phyloP scores from a whole-genome alignment of 2,797 vertebrate species.

The Spondyliosoma cantharus region DNA sequence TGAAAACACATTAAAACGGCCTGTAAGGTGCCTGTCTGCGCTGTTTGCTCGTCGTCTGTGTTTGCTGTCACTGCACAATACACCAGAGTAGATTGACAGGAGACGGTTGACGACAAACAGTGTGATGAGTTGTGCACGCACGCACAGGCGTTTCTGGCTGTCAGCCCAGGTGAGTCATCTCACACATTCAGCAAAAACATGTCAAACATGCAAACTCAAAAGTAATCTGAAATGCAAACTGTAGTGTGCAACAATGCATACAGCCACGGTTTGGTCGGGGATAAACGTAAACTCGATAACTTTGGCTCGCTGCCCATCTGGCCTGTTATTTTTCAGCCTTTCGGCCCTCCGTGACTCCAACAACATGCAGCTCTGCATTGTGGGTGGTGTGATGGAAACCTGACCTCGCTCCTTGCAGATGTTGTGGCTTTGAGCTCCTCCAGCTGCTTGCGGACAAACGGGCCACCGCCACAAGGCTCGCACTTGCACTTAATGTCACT shows the following conservation, averaged over 20 bases:
- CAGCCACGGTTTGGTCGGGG: background rate
- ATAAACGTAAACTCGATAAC: slow-evolving; percentile 9
- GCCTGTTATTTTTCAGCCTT: slow-evolving; percentile 29
- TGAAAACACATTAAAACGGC: slow-evolving; percentile 11
- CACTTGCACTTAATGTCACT: slow-evolving; percentile 49
- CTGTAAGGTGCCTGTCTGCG: slow-evolving; percentile 3
- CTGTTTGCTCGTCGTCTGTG: slow-evolving; percentile 27
- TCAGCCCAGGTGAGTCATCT: slow-evolving; percentile 30
- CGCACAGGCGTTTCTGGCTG: slow-evolving; percentile 24
- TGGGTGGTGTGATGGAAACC: slow-evolving; percentile 65
- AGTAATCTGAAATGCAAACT: slow-evolving; percentile 4
- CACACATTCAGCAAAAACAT: slow-evolving; percentile 22
- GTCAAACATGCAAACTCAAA: slow-evolving; percentile 27
- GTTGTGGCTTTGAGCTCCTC: slow-evolving; percentile 66
- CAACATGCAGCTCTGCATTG: slow-evolving; percentile 40
- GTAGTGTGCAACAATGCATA: background rate
- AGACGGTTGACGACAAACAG: slow-evolving; percentile 35
- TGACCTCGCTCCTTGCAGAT: slow-evolving; percentile 65
- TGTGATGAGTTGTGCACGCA: background rate
- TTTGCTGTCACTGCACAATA: slow-evolving; percentile 20
- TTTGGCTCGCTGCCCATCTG: slow-evolving; percentile 1
- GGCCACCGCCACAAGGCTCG: slow-evolving; percentile 47
- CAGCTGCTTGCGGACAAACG: slow-evolving; percentile 67
- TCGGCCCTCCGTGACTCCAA: slow-evolving; percentile 12
- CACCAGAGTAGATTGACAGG: slow-evolving; percentile 33